These are phyloP conservation scores for Andrena camellia DNA, from an alignment of 2,888 invertebrate species.

Conservation along the genomic window DNA sequence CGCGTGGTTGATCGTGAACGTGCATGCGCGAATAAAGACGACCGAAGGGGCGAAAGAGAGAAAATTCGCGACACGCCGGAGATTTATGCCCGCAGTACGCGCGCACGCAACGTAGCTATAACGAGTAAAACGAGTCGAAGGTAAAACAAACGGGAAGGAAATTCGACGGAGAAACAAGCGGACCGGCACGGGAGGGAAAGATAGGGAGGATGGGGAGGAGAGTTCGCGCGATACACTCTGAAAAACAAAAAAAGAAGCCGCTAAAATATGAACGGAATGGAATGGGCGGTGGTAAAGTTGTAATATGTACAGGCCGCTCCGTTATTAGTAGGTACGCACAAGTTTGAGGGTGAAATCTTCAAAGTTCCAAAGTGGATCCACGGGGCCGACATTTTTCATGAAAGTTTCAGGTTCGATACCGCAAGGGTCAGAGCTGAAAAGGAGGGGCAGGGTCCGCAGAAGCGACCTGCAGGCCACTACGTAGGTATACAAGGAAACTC, in stretches of 20 bases:
- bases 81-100: constrained; percentile 38
- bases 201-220: neutral
- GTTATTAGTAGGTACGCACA: no score
- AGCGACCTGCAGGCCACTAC: no score
- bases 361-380: no score
- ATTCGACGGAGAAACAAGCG: constrained; percentile 27
- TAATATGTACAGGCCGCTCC: no score
- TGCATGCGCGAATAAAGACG: constrained; percentile 31
- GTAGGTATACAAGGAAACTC: no score
- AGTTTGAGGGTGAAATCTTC: no score
- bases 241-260: neutral
- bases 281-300: no score
- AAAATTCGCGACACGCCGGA: constrained; percentile 18
- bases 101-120: constrained; percentile 31
- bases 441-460: no score
- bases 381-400: no score
- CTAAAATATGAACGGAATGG: no score
- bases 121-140: constrained; percentile 39
- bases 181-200: neutral
- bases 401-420: no score
- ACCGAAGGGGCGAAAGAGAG: constrained; percentile 12
- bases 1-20: constrained; percentile 1
- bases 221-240: neutral
- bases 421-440: no score
- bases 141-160: constrained; percentile 34